Percentiles rank a stretch among this genome's conserved stretches.
Conservation (phyloP, 2,888 invertebrate species). For the Machimus rusticus region DNA sequence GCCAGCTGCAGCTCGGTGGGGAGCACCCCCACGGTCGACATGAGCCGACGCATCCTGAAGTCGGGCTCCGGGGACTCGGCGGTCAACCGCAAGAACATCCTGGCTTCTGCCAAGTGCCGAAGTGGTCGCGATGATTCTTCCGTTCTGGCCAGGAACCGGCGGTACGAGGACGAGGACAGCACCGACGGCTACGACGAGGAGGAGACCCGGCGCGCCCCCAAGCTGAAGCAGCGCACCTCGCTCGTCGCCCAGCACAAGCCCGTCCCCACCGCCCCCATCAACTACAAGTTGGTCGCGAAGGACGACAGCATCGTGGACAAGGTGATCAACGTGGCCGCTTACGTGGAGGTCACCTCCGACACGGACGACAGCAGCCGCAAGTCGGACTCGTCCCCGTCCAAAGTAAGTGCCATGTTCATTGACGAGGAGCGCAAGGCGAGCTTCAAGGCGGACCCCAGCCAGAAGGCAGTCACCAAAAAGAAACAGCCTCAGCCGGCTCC, state of each 20-base stretch:
- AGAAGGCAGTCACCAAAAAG: conserved; percentile 52
- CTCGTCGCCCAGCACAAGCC: conserved; percentile 49
- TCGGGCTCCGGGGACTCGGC: conserved; percentile 77
- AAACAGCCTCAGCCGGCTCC: conserved; percentile 44
- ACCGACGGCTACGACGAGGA: conserved; percentile 61
- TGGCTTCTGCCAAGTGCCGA: conserved; percentile 85
- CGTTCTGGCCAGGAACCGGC: conserved; percentile 74
- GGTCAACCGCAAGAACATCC: conserved; percentile 84
- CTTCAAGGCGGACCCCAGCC: conserved; percentile 59
- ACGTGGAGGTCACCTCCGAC: conserved; percentile 62
- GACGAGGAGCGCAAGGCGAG: conserved; percentile 63
- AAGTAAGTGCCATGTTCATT: conserved; percentile 63
- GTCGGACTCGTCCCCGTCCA: conserved; percentile 60
- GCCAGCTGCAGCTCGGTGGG: conserved; percentile 74
- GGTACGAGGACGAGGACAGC: conserved; percentile 67
- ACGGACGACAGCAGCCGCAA: conserved; percentile 62
- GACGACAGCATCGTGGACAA: conserved; percentile 60
- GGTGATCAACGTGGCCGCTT: conserved; percentile 62
- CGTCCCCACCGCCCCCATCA: conserved; percentile 53
- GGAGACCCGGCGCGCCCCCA: conserved; percentile 61
- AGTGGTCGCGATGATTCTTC: conserved; percentile 80
- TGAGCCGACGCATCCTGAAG: conserved; percentile 75
- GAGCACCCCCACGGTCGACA: conserved; percentile 70
- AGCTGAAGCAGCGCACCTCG: conserved; percentile 60
- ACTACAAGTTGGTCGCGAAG: conserved; percentile 55